Percentiles rank a stretch among this genome's conserved stretches.
Conservation (phyloP, 2,888 invertebrate genomes). For the Zaprionus obscuricornis region DNA sequence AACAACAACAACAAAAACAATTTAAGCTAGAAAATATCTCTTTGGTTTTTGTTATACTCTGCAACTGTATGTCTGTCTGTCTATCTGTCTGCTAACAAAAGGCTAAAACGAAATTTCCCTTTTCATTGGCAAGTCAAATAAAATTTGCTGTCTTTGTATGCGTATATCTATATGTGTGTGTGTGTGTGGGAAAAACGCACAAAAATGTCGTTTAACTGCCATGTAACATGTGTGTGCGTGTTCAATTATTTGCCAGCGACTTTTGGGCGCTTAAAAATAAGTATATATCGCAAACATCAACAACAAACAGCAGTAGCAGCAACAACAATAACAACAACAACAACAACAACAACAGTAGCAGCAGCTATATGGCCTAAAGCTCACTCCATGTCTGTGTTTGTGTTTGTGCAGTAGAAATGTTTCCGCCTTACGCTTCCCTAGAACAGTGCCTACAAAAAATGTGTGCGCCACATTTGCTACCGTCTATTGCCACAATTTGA, state of each 20-base stretch:
- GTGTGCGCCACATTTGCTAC: constrained; percentile 49
- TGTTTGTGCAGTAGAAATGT: too few relatives aligned
- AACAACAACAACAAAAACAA: too few relatives aligned
- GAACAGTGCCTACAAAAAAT: constrained; percentile 29
- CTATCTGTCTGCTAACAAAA: neutral
- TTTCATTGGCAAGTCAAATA: constrained; percentile 13
- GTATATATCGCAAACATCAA: constrained; percentile 3
- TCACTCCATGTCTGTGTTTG: neutral
- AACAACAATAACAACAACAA: constrained; percentile 2
- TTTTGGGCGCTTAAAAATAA: constrained; percentile 49
- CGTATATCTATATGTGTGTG: neutral
- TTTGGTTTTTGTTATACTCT: too few relatives aligned
- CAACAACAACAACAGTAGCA: constrained; percentile 8
- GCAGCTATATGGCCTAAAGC: constrained; percentile 10
- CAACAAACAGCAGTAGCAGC: constrained; percentile 5
- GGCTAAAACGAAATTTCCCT: constrained; percentile 12
- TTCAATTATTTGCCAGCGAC: constrained; percentile 43
- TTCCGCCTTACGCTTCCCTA: too few relatives aligned
- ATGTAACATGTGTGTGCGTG: constrained; percentile 17
- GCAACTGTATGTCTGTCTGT: too few relatives aligned
- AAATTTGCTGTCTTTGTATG: constrained; percentile 6
- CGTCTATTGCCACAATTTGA: constrained; percentile 48
- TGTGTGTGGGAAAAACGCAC: too few relatives aligned
- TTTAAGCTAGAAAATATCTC: too few relatives aligned
- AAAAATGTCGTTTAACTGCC: too few relatives aligned